A percentile compares a stretch with the other conserved stretches of the same genome.
phyloP scores from a whole-genome alignment of 2,888 invertebrate species.

The Steromphala cineraria region DNA sequence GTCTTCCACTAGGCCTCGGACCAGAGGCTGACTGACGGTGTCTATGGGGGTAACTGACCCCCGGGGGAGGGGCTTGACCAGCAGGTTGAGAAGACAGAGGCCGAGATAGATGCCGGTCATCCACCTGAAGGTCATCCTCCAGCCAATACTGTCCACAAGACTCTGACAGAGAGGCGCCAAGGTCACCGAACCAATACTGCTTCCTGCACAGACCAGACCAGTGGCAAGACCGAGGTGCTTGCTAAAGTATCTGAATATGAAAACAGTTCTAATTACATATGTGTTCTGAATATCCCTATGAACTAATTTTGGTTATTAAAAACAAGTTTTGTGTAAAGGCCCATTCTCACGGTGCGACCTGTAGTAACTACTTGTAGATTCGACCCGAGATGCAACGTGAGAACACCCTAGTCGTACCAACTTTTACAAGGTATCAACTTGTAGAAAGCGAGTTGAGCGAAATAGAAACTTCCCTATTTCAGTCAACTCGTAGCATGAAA shows the following conservation, averaged over 20 bases:
- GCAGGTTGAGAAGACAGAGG: conserved; percentile 40
- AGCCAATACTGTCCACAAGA: conserved; percentile 53
- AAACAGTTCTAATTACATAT: no score
- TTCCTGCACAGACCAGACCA: conserved; percentile 62
- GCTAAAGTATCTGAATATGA: conserved; percentile 57
- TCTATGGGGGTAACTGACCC: conserved; percentile 22
- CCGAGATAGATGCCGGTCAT: conserved; percentile 42
- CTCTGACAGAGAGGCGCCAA: conserved; percentile 59
- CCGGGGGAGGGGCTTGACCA: conserved; percentile 41
- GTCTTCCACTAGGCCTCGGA: conserved; percentile 45
- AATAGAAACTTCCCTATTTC: no score
- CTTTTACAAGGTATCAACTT: no score
- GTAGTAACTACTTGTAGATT: no score
- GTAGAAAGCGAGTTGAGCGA: no score
- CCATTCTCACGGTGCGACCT: no score
- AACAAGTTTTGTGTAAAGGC: no score
- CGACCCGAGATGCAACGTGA: no score
- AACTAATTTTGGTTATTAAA: no score
- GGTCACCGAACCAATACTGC: conserved; percentile 62
- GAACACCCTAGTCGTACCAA: no score
- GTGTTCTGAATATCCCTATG: no score
- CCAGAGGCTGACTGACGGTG: conserved; percentile 30
- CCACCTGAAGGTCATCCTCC: conserved; percentile 58
- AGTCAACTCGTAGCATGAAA: no score
- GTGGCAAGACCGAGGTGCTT: conserved; percentile 61